Evolutionary conservation across 2,113 vertebrate genomes (phyloP).

Genomic region (Misgurnus mizolepis): DNA sequence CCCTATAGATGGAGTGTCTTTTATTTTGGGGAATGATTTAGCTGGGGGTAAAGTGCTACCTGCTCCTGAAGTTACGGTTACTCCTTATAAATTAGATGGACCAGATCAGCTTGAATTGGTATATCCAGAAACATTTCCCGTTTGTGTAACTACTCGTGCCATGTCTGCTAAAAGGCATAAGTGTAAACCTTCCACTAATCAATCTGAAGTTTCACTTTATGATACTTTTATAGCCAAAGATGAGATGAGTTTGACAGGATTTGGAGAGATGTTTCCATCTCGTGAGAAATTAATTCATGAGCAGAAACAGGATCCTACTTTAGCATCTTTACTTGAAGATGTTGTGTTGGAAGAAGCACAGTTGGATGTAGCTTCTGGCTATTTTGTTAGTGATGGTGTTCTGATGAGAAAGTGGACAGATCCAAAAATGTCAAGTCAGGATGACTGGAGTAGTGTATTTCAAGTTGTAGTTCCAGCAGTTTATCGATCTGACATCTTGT

Average conservation of each 20-base stretch:
- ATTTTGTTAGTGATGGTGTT: background rate
- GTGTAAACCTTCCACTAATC: background rate
- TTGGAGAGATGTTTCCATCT: slow-evolving; percentile 2
- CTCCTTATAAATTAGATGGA: background rate
- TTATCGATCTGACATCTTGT: background rate
- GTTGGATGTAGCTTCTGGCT: background rate
- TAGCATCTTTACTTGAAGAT: background rate
- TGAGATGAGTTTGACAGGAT: background rate
- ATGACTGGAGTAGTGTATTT: background rate
- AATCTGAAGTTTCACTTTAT: background rate
- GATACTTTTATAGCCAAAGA: background rate
- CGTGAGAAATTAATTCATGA: background rate
- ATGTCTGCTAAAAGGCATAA: background rate
- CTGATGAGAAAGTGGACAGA: slow-evolving; percentile 5
- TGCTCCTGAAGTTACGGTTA: background rate
- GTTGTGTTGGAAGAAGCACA: background rate
- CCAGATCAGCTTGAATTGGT: background rate
- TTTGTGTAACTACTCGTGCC: background rate
- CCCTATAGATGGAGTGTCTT: background rate
- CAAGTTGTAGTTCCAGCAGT: background rate
- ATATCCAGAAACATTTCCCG: background rate
- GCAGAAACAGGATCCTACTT: background rate
- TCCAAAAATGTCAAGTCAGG: background rate
- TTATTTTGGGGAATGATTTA: background rate
- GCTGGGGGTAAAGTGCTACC: slow-evolving; percentile 2